Percentiles rank a stretch among this genome's conserved stretches.
These are phyloP conservation scores for Ascidia mentula DNA, from an alignment of 23 tunicate species.

Conservation along the genomic window DNA sequence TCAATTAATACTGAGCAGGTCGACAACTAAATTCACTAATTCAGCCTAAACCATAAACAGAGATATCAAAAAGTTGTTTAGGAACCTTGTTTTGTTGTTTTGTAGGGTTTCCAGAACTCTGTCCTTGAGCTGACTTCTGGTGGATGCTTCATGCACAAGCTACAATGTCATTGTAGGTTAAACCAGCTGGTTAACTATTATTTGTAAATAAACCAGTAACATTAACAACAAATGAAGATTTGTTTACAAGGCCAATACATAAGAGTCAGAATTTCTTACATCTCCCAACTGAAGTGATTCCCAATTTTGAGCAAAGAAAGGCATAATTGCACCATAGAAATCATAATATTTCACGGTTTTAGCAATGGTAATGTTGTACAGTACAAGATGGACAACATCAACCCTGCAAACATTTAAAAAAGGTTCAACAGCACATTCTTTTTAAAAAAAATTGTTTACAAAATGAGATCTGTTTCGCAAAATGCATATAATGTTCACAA, in stretches of 20 bases:
- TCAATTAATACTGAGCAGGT: too few species aligned
- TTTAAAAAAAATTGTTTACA: background rate
- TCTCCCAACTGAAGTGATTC: conserved; percentile 76
- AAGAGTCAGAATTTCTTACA: too few species aligned
- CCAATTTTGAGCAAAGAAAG: conserved; percentile 81
- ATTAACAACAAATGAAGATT: too few species aligned
- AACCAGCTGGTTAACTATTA: too few species aligned
- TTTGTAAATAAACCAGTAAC: too few species aligned
- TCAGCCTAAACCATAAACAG: background rate
- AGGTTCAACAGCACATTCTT: background rate
- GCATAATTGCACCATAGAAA: conserved; percentile 44
- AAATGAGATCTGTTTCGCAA: background rate
- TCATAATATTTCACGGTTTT: conserved; percentile 78
- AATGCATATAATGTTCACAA: background rate
- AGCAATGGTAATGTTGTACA: conserved; percentile 92
- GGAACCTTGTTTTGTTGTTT: conserved; percentile 63
- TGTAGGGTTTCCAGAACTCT: conserved; percentile 77
- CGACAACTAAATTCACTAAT: too few species aligned
- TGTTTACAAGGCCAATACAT: too few species aligned
- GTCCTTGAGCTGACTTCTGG: conserved; percentile 67
- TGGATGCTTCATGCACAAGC: conserved; percentile 88
- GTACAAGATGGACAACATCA: conserved; percentile 84
- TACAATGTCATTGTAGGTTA: too few species aligned
- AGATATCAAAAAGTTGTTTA: background rate
- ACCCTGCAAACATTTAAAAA: conserved; percentile 49